Conservation (phyloP, 37 sponge, comb jelly and placozoan genomes). For the Dysidea cf. avara region DNA sequence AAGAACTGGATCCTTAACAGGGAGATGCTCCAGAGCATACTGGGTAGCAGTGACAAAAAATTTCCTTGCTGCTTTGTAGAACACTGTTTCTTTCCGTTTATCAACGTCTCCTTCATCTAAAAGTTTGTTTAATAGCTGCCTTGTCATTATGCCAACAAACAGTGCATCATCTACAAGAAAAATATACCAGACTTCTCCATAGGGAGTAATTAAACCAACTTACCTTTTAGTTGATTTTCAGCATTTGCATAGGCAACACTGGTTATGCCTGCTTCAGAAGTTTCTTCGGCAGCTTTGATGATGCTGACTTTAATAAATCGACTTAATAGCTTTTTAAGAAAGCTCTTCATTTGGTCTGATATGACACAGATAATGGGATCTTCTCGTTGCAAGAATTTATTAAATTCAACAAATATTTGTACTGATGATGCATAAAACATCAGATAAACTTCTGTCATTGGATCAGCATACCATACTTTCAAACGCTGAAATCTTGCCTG, state of each 20-base stretch:
- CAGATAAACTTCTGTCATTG: constrained; percentile 44
- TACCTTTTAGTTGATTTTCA: too few species aligned
- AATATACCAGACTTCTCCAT: too few species aligned
- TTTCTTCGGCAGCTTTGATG: constrained; percentile 19
- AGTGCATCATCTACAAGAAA: too few species aligned
- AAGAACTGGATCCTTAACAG: constrained; percentile 10
- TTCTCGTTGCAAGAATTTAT: constrained; percentile 40
- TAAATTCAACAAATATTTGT: constrained; percentile 19
- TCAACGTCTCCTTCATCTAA: too few species aligned
- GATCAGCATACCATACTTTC: constrained; percentile 2
- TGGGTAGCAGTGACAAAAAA: too few species aligned
- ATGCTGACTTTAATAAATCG: constrained; percentile 20
- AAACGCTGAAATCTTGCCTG: constrained; percentile 15
- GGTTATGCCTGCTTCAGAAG: too few species aligned
- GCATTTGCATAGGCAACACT: constrained; percentile 15
- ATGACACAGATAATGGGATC: constrained; percentile 34
- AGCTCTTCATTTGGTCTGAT: constrained; percentile 17
- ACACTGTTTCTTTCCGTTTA: too few species aligned
- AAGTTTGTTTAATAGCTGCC: too few species aligned
- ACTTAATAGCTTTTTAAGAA: constrained; percentile 27
- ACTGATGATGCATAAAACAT: constrained; percentile 35
- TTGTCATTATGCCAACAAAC: too few species aligned
- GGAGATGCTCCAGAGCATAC: constrained; percentile 17
- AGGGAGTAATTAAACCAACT: too few species aligned
- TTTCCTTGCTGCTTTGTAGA: too few species aligned